Percentiles rank a stretch among this genome's conserved stretches.
phyloP scores from a whole-genome alignment of 2,113 vertebrate species.

The Rhodinocichla rosea region DNA sequence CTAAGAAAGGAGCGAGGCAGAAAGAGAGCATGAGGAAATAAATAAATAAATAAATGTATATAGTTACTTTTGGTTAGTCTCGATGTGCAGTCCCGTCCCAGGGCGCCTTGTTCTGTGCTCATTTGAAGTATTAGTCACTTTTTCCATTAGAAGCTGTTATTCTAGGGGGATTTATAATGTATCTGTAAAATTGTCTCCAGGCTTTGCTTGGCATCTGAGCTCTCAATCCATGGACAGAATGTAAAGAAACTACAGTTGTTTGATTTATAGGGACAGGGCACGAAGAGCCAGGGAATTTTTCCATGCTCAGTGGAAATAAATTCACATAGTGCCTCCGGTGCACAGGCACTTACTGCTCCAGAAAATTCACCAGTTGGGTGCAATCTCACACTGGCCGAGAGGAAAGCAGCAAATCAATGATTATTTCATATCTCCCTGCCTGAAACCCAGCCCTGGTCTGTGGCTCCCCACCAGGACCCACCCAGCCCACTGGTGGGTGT shows the following conservation, averaged over 20 bases:
- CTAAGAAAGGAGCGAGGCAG: not conserved
- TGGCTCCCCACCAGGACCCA: not conserved
- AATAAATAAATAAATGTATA: slow-evolving; percentile 1
- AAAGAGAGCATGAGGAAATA: not conserved
- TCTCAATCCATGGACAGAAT: not conserved
- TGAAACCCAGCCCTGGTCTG: not conserved
- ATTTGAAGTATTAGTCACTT: slow-evolving; percentile 52
- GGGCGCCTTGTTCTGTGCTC: not conserved
- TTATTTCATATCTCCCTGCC: not conserved
- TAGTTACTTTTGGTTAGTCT: slow-evolving; percentile 47
- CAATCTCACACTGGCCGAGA: not conserved
- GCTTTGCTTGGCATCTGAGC: slow-evolving; percentile 49
- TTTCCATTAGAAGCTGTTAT: slow-evolving; percentile 61
- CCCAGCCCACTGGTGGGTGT: not conserved
- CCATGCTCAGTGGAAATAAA: slow-evolving; percentile 41
- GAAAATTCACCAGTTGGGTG: not conserved
- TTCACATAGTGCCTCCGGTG: not conserved
- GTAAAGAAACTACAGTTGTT: slow-evolving; percentile 41
- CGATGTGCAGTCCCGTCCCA: not conserved
- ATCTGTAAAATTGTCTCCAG: slow-evolving; percentile 63
- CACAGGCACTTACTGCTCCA: not conserved
- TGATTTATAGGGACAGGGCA: slow-evolving; percentile 33
- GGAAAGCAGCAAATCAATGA: not conserved
- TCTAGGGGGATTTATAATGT: slow-evolving; percentile 50
- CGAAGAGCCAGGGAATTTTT: not conserved